Evolutionary conservation across 2,888 invertebrate genomes (phyloP).

Genomic region (Apoda limacodes): DNA sequence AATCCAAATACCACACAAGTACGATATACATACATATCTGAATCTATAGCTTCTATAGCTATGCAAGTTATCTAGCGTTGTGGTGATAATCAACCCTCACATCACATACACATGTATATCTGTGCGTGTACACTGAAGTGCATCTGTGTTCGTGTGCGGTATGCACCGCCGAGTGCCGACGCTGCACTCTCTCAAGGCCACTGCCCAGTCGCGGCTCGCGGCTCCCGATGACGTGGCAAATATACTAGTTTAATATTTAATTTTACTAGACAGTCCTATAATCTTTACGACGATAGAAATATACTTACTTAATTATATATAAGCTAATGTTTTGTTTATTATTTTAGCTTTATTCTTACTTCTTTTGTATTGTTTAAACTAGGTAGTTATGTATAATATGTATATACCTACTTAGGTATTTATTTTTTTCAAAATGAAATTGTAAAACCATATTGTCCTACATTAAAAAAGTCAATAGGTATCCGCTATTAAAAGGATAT

Average conservation of each 20-base stretch:
- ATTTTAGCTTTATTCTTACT: too few species aligned
- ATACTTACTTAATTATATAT: too few species aligned
- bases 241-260: too few species aligned
- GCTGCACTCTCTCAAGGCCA: not conserved
- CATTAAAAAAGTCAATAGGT: not conserved
- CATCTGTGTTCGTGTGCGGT: slow-evolving; percentile 15
- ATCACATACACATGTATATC: slow-evolving; percentile 24
- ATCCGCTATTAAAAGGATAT: not conserved
- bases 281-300: too few species aligned
- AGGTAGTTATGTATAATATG: not conserved
- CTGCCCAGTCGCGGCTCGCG: too few species aligned
- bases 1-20: too few species aligned
- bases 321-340: too few species aligned
- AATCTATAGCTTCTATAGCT: too few species aligned
- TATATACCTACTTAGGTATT: not conserved
- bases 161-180: slow-evolving; percentile 11
- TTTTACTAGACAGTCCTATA: too few species aligned
- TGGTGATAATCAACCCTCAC: slow-evolving; percentile 25
- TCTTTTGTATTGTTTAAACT: too few species aligned
- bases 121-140: slow-evolving; percentile 14
- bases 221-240: too few species aligned
- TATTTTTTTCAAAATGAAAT: not conserved
- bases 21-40: too few species aligned
- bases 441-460: not conserved
- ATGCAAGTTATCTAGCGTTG: slow-evolving; percentile 12